These are phyloP conservation scores for Ceraclea dissimilis DNA, from an alignment of 2,888 invertebrate genomes.

Conservation along the genomic window DNA sequence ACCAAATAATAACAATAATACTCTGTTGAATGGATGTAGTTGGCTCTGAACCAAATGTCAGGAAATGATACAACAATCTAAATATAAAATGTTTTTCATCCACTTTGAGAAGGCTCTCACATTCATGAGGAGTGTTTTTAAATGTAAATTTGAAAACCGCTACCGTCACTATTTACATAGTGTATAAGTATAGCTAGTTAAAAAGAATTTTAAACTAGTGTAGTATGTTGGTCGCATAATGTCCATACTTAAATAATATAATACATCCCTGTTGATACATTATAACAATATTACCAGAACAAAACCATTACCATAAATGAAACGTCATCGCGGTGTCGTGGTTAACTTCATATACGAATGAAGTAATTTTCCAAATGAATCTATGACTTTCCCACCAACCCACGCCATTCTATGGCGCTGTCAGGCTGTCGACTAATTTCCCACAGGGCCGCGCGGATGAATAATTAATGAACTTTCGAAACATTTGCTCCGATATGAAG, in stretches of 20 bases:
- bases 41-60: background rate
- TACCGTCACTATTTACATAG: no score
- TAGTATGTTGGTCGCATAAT: no score
- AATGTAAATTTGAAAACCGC: background rate
- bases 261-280: no score
- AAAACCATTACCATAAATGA: background rate
- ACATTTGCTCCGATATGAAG: slow-evolving; percentile 15
- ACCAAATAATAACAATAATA: background rate
- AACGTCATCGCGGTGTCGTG: background rate
- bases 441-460: slow-evolving; percentile 22
- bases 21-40: background rate
- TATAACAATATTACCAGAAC: no score
- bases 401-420: slow-evolving; percentile 11
- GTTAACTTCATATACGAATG: background rate
- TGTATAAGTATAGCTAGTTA: no score
- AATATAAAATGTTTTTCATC: background rate
- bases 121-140: background rate
- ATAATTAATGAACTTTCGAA: slow-evolving; percentile 26
- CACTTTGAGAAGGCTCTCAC: background rate
- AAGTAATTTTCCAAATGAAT: slow-evolving; percentile 15
- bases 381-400: slow-evolving; percentile 15
- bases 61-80: background rate
- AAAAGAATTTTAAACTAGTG: no score
- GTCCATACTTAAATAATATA: no score
- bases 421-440: slow-evolving; percentile 24